Conservation (phyloP, 2,113 vertebrate genomes). For the Campylorhamphus procurvoides region DNA sequence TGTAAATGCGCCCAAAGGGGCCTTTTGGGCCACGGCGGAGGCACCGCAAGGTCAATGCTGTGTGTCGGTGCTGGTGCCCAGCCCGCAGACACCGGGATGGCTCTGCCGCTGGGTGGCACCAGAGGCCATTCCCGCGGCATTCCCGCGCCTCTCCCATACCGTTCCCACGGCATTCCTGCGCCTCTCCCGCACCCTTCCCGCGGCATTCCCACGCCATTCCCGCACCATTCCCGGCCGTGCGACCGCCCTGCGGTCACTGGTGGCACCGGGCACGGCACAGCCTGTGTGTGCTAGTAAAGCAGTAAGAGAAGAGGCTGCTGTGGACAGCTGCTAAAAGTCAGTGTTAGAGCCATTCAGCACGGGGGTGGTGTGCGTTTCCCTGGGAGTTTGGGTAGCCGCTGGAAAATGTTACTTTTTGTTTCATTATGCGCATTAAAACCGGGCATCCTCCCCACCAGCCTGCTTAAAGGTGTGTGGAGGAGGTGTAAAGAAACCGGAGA, state of each 20-base stretch:
- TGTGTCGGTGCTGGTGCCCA: rapidly evolving
- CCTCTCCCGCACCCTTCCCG: no score
- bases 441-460: neutral
- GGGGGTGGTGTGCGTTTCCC: neutral
- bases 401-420: neutral
- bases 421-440: neutral
- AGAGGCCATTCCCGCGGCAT: neutral
- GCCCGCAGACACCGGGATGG: no score
- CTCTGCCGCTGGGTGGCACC: slow-evolving; percentile 1
- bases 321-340: neutral
- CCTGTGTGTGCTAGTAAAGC: neutral
- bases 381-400: neutral
- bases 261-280: neutral
- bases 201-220: no score
- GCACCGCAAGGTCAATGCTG: rapidly evolving
- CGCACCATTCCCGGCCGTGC: no score
- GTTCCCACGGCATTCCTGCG: no score
- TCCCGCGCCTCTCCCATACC: no score
- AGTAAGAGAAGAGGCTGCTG: neutral
- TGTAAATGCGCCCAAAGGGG: rapidly evolving
- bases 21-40: rapidly evolving
- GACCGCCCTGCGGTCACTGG: no score
- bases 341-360: rapidly evolving
- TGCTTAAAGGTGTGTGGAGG: neutral
- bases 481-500: neutral